A percentile compares a stretch with the other conserved stretches of the same genome.
phyloP scores from a whole-genome alignment of 2,113 vertebrate genomes.

The Ptyas mucosa region DNA sequence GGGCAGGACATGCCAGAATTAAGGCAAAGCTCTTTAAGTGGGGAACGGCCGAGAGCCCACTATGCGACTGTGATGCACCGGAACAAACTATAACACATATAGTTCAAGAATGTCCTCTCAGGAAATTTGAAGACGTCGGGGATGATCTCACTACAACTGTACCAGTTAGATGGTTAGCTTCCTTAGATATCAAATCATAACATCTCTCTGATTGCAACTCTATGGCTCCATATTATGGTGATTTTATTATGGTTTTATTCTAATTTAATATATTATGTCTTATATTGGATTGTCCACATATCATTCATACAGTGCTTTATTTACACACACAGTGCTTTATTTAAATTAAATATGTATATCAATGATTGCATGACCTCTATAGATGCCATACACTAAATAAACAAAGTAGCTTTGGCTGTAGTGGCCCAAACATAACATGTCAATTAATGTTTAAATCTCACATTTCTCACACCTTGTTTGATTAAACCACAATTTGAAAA shows the following conservation, averaged over 20 bases:
- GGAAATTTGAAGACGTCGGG: not conserved
- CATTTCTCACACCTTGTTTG: not conserved
- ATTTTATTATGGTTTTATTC: not conserved
- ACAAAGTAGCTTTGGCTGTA: not conserved
- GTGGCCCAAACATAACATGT: not conserved
- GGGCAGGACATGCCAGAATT: not conserved
- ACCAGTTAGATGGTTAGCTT: not conserved
- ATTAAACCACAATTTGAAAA: not conserved
- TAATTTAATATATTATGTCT: no score
- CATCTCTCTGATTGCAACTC: not conserved
- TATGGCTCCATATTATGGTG: not conserved
- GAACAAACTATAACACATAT: no score
- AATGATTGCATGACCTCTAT: no score
- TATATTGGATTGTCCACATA: not conserved
- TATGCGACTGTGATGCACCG: not conserved
- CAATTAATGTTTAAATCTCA: not conserved
- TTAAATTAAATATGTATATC: no score
- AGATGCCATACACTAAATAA: not conserved
- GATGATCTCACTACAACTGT: not conserved
- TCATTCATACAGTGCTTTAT: not conserved
- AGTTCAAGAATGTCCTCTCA: no score
- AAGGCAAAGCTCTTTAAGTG: not conserved
- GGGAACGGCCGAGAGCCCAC: not conserved
- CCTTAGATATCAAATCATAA: not conserved
- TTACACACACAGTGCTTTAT: no score